These are phyloP conservation scores for Scaptodrosophila latifasciaeformis DNA, from an alignment of 2,888 invertebrate genomes.

Conservation along the genomic window DNA sequence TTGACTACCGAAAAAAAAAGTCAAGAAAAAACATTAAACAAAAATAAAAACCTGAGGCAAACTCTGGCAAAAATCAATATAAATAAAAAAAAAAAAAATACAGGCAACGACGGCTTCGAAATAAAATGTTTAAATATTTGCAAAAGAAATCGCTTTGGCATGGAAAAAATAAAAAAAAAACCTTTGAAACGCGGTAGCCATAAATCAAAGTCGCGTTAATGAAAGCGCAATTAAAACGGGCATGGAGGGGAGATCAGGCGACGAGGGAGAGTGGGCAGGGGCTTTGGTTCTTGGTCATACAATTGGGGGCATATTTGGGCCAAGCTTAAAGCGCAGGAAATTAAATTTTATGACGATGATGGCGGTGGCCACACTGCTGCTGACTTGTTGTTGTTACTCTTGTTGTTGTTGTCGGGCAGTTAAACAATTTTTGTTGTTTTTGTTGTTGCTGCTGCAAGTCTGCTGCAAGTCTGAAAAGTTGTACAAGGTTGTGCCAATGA, in stretches of 20 bases:
- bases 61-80: conserved; percentile 56
- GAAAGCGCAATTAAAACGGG: conserved; percentile 69
- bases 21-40: conserved; percentile 65
- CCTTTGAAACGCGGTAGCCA: conserved; percentile 66
- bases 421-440: background rate
- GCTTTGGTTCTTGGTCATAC: conserved; percentile 7
- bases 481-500: conserved; percentile 59
- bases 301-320: conserved; percentile 54
- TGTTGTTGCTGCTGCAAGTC: conserved; percentile 17
- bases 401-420: conserved; percentile 48
- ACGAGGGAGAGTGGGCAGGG: background rate
- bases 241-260: conserved; percentile 12
- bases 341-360: conserved; percentile 63
- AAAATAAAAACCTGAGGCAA: conserved; percentile 34
- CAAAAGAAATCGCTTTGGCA: conserved; percentile 63
- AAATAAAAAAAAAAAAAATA: conserved; percentile 32
- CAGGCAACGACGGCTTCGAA: background rate
- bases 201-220: conserved; percentile 71
- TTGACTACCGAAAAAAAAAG: conserved; percentile 63
- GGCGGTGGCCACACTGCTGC: conserved; percentile 48
- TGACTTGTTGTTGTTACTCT: conserved; percentile 18
- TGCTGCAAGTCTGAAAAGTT: conserved; percentile 58
- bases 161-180: conserved; percentile 41
- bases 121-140: conserved; percentile 67
- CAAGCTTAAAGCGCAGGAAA: conserved; percentile 67